phyloP scores from a whole-genome alignment of 2,797 vertebrate species.

The Oceanodroma leucorhoa region DNA sequence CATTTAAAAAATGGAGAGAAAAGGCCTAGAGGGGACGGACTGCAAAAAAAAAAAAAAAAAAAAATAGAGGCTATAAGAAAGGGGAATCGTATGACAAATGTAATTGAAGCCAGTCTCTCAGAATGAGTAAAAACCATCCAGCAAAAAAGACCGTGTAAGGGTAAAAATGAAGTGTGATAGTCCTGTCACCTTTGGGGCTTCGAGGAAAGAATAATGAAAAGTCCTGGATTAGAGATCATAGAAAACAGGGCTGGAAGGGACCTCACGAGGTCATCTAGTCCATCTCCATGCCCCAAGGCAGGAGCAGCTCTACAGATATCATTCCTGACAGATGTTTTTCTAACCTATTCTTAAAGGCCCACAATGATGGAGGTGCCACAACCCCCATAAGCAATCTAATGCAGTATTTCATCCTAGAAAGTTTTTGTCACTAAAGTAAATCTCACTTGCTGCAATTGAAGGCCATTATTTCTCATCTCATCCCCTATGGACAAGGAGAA shows the following conservation, averaged over 20 bases:
- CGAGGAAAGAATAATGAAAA: background rate
- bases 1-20: background rate
- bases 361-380: background rate
- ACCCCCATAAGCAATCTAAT: background rate
- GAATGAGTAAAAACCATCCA: background rate
- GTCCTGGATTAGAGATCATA: background rate
- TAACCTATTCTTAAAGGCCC: background rate
- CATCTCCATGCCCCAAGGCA: background rate
- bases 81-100: background rate
- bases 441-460: background rate
- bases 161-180: constrained; percentile 16
- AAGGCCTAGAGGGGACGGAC: background rate
- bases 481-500: background rate
- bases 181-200: constrained; percentile 5
- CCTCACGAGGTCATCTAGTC: background rate
- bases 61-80: background rate
- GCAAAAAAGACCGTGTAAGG: background rate
- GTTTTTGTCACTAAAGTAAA: background rate
- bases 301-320: background rate
- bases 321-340: constrained; percentile 11
- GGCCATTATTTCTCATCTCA: background rate
- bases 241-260: background rate
- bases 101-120: background rate
- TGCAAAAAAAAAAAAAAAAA: background rate
- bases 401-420: background rate